A percentile compares a stretch with the other conserved stretches of the same genome.
These are phyloP conservation scores for Drosophila nigricruria DNA, from an alignment of 2,888 invertebrate genomes.

Conservation along the genomic window DNA sequence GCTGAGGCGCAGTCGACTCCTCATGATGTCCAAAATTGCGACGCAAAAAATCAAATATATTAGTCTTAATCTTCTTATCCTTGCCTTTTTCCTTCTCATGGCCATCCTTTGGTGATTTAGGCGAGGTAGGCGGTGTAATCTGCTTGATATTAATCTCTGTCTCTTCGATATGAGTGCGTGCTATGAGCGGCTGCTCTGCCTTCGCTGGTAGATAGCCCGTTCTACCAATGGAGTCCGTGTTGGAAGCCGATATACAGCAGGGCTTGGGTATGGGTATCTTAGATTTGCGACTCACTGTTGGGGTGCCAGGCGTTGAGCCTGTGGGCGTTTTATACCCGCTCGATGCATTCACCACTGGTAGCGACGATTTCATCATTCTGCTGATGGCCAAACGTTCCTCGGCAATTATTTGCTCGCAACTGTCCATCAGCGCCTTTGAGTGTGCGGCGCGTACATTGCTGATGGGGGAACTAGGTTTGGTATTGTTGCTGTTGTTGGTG, in stretches of 20 bases:
- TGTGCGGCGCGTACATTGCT: slow-evolving; percentile 75
- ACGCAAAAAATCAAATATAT: slow-evolving; percentile 85
- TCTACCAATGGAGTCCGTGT: slow-evolving; percentile 74
- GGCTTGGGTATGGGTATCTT: slow-evolving; percentile 77
- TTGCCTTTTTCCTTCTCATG: slow-evolving; percentile 41
- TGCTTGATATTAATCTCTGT: slow-evolving; percentile 84
- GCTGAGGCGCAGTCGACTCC: slow-evolving; percentile 59
- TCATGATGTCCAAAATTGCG: slow-evolving; percentile 84
- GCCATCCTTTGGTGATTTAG: slow-evolving; percentile 39
- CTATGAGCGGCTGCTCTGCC: slow-evolving; percentile 75
- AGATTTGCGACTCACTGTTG: slow-evolving; percentile 66
- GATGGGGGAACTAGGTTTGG: slow-evolving; percentile 70
- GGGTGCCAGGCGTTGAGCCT: slow-evolving; percentile 62
- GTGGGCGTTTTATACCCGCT: slow-evolving; percentile 7
- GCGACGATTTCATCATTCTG: slow-evolving; percentile 69
- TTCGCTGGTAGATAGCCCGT: slow-evolving; percentile 56
- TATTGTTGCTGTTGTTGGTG: slow-evolving; percentile 30
- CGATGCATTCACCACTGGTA: slow-evolving; percentile 45
- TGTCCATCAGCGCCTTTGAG: slow-evolving; percentile 79
- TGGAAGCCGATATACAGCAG: slow-evolving; percentile 71
- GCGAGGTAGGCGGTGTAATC: slow-evolving; percentile 77
- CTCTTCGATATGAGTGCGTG: slow-evolving; percentile 82
- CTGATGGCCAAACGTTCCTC: slow-evolving; percentile 78
- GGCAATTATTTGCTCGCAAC: slow-evolving; percentile 82
- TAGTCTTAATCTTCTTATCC: slow-evolving; percentile 81